Conservation (phyloP, 2,113 vertebrate species). For the Mormyrus lacerda region DNA sequence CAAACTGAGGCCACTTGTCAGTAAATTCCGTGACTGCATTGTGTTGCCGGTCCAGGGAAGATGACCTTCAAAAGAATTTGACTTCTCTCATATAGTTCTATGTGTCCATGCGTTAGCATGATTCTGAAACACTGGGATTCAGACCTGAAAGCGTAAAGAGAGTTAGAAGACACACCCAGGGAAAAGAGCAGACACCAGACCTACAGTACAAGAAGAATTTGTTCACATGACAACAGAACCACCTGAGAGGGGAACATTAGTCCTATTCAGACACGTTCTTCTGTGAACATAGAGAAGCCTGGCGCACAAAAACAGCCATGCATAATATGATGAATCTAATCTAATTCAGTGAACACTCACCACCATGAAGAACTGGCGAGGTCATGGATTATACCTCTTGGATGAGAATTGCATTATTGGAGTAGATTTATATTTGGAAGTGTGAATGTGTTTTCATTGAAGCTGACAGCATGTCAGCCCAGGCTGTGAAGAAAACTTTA, state of each 20-base stretch:
- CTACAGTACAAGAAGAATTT: not conserved
- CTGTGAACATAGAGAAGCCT: not conserved
- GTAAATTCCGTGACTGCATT: not conserved
- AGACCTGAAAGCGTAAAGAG: not conserved
- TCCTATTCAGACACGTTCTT: not conserved
- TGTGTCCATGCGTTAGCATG: not conserved
- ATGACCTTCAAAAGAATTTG: not conserved
- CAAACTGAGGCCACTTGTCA: not conserved
- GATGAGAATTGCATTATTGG: constrained; percentile 14
- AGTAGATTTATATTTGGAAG: not conserved
- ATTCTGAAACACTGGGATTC: not conserved
- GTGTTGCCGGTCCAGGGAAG: not conserved
- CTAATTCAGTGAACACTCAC: not conserved
- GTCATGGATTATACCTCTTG: not conserved
- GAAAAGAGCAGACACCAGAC: not conserved
- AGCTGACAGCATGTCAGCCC: not conserved
- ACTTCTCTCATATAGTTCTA: not conserved
- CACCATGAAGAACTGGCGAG: not conserved
- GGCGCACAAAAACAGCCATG: not conserved
- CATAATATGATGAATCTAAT: not conserved
- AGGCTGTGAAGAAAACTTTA: not conserved
- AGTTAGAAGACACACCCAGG: not conserved
- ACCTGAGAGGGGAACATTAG: not conserved
- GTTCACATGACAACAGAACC: not conserved
- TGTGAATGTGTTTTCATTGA: not conserved